A percentile compares a stretch with the other conserved stretches of the same genome.
Conservation (phyloP, 2,113 vertebrate species). For the Phylloscopus whistleri region DNA sequence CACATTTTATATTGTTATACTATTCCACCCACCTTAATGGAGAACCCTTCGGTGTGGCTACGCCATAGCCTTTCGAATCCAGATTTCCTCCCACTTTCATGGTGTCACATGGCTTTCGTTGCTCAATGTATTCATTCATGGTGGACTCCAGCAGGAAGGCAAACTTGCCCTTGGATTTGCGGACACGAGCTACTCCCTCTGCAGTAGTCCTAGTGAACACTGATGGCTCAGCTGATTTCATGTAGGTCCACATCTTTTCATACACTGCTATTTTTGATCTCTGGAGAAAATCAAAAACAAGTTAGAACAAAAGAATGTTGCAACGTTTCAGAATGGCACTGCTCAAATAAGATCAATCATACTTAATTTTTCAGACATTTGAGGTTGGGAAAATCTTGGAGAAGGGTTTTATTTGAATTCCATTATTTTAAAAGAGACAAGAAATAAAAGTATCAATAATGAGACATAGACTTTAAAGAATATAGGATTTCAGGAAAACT, state of each 20-base stretch:
- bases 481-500: too few species aligned
- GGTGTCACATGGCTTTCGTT: constrained; percentile 98
- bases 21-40: constrained; percentile 99
- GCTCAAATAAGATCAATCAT: not conserved
- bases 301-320: constrained; percentile 59
- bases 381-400: not conserved
- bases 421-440: not conserved
- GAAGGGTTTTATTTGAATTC: not conserved
- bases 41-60: constrained; percentile 98
- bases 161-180: constrained; percentile 99
- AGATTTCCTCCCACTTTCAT: constrained; percentile 99
- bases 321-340: not conserved
- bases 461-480: too few species aligned
- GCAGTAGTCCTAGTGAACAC: constrained; percentile 97
- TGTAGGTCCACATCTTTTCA: constrained; percentile 99
- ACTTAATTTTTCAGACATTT: not conserved
- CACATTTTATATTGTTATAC: constrained; percentile 96
- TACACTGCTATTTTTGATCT: constrained; percentile 99
- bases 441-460: not conserved
- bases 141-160: constrained; percentile 99
- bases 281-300: constrained; percentile 79
- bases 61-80: constrained; percentile 99
- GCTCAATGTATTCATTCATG: constrained; percentile 99
- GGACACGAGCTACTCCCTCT: constrained; percentile 95
- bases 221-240: constrained; percentile 96